Percentiles rank a stretch among this genome's conserved stretches.
Evolutionary conservation across 2,797 vertebrate genomes (phyloP).

Genomic region (Allobates femoralis): DNA sequence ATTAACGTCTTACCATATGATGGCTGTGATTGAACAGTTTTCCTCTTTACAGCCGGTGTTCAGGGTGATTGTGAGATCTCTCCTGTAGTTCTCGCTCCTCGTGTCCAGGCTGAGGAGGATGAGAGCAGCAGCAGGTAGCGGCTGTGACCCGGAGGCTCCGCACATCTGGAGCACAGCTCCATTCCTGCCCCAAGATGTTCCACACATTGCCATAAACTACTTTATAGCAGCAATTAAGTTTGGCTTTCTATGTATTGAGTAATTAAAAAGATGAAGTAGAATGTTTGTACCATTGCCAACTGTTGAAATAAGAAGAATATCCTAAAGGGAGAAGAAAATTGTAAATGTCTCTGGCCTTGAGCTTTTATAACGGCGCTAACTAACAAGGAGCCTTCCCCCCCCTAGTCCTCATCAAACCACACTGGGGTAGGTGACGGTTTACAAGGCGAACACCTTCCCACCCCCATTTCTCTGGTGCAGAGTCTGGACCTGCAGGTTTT

Average conservation of each 20-base stretch:
- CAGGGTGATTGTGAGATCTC: neutral
- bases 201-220: conserved; percentile 34
- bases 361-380: neutral
- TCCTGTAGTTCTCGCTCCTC: neutral
- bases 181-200: conserved; percentile 35
- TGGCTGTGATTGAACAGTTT: no score
- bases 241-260: conserved; percentile 29
- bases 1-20: no score
- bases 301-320: conserved; percentile 35
- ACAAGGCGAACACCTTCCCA: no score
- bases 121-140: neutral
- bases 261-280: conserved; percentile 48
- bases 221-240: conserved; percentile 43
- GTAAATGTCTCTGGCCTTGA: neutral
- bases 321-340: conserved; percentile 16
- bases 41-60: no score
- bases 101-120: neutral
- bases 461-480: neutral
- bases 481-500: neutral
- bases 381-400: neutral
- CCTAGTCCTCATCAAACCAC: neutral
- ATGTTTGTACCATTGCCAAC: conserved; percentile 33
- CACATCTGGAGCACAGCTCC: conserved; percentile 35
- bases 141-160: neutral
- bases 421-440: neutral